These are phyloP conservation scores for Ceratotherium simum DNA, from an alignment of 2,113 vertebrate genomes.

Conservation along the genomic window DNA sequence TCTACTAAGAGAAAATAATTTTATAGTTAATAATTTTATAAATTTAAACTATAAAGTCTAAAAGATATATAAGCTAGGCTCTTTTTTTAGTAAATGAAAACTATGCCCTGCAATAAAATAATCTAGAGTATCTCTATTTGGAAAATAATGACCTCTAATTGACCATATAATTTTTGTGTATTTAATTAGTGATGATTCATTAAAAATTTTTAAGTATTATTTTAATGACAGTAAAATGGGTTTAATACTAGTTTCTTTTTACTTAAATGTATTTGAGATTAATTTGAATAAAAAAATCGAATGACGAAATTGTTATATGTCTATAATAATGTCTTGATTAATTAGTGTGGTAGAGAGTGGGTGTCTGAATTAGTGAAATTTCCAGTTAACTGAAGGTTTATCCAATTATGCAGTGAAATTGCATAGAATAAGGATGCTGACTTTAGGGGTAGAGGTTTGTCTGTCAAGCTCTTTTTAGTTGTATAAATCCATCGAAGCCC, in stretches of 20 bases:
- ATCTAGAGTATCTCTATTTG: background rate
- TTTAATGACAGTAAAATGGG: constrained; percentile 34
- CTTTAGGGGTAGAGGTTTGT: background rate
- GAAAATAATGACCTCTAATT: constrained; percentile 20
- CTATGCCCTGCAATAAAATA: background rate
- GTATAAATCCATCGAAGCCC: background rate
- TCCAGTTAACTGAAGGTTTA: constrained; percentile 19
- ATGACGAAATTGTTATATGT: background rate
- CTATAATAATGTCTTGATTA: constrained; percentile 33
- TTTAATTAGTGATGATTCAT: constrained; percentile 22
- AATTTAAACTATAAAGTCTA: constrained; percentile 31
- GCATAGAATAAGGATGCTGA: background rate
- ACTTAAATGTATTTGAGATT: constrained; percentile 37
- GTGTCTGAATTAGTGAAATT: constrained; percentile 20
- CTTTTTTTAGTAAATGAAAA: constrained; percentile 47
- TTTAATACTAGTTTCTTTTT: constrained; percentile 54
- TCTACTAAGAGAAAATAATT: constrained; percentile 34
- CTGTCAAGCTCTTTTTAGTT: background rate
- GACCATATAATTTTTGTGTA: background rate
- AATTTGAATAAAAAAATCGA: background rate
- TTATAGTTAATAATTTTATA: constrained; percentile 48
- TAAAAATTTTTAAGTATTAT: constrained; percentile 25
- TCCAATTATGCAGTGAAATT: constrained; percentile 10
- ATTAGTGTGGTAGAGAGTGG: background rate
- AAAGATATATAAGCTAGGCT: background rate